Percentiles rank a stretch among this genome's conserved stretches.
Evolutionary conservation across 2,888 invertebrate genomes (phyloP).

Genomic region (Toxonevra muliebris): DNA sequence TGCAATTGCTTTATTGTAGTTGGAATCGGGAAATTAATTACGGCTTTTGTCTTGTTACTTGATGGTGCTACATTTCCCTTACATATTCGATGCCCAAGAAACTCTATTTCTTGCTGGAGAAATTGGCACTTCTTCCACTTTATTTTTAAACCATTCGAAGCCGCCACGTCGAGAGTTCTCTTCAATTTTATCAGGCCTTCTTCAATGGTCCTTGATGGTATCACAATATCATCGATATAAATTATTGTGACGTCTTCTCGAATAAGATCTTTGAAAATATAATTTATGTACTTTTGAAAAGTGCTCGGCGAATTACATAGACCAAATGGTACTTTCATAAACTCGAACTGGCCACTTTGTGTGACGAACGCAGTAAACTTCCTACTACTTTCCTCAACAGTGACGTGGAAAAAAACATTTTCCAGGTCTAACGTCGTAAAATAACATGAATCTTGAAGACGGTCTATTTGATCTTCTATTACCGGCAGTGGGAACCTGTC

Average conservation of each 20-base stretch:
- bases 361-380: conserved; percentile 48
- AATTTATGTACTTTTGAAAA: conserved; percentile 42
- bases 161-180: too few species aligned
- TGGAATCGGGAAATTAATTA: too few species aligned
- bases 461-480: conserved; percentile 48
- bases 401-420: conserved; percentile 53
- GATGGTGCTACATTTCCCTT: neutral
- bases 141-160: conserved; percentile 19
- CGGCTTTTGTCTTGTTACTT: too few species aligned
- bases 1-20: too few species aligned
- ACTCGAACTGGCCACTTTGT: too few species aligned
- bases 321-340: too few species aligned
- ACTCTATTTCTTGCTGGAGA: conserved; percentile 32
- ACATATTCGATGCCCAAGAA: conserved; percentile 27
- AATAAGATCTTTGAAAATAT: conserved; percentile 18
- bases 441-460: conserved; percentile 42
- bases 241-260: conserved; percentile 18
- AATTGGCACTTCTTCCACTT: conserved; percentile 33
- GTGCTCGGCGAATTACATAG: conserved; percentile 43
- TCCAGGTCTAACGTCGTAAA: conserved; percentile 49
- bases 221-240: conserved; percentile 28
- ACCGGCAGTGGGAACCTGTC: conserved; percentile 43
- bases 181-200: conserved; percentile 7
- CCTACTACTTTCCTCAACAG: conserved; percentile 40
- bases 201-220: conserved; percentile 20